These are phyloP conservation scores for Strigops habroptila DNA, from an alignment of 2,113 vertebrate species.

Conservation along the genomic window DNA sequence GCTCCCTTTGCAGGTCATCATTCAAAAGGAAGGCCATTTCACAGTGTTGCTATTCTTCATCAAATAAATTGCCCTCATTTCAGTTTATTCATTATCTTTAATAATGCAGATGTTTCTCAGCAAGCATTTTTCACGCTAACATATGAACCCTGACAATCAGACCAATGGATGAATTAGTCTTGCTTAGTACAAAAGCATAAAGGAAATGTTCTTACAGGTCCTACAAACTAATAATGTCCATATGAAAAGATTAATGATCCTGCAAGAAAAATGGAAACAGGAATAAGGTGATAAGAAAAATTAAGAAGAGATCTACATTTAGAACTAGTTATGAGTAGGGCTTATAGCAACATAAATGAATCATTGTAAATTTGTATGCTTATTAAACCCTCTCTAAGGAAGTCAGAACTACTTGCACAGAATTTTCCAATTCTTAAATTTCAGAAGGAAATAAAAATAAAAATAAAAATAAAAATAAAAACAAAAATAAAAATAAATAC, in stretches of 20 bases:
- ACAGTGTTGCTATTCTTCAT: background rate
- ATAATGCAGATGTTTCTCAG: conserved; percentile 30
- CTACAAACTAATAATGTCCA: conserved; percentile 3
- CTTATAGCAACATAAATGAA: background rate
- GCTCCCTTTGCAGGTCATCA: background rate
- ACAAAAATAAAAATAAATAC: background rate
- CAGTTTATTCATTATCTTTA: conserved; percentile 52
- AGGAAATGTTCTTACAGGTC: background rate
- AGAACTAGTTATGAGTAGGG: background rate
- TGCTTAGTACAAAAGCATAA: background rate
- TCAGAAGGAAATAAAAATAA: background rate
- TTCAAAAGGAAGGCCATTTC: background rate
- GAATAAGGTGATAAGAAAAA: background rate
- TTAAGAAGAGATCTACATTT: background rate
- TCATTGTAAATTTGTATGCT: background rate
- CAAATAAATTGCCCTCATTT: conserved; percentile 13
- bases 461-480: too few relatives aligned
- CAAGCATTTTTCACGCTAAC: conserved; percentile 32
- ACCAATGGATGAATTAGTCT: background rate
- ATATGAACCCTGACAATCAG: conserved; percentile 32
- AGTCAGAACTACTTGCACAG: background rate
- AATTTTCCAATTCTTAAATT: background rate
- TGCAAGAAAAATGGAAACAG: background rate
- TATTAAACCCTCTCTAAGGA: background rate
- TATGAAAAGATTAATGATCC: background rate